Evolutionary conservation across 2,888 invertebrate genomes (phyloP).

Genomic region (Cosmorhoe ocellata): DNA sequence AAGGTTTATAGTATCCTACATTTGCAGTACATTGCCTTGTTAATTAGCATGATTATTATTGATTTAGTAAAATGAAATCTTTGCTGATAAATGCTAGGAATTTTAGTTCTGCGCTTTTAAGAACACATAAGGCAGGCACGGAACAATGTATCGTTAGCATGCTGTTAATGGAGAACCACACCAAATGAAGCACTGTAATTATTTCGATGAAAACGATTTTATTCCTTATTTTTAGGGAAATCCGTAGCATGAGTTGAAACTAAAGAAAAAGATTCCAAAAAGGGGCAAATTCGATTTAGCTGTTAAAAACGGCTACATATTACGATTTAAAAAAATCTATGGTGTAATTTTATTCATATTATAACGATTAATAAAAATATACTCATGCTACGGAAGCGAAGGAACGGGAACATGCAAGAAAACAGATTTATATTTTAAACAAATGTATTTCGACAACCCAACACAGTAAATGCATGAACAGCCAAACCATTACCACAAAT

Average conservation of each 20-base stretch:
- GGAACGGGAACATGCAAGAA: slow-evolving; percentile 74
- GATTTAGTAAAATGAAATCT: background rate
- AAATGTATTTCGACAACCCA: slow-evolving; percentile 75
- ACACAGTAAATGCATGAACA: slow-evolving; percentile 70
- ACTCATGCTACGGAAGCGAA: slow-evolving; percentile 55
- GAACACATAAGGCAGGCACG: slow-evolving; percentile 4
- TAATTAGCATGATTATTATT: slow-evolving; percentile 6
- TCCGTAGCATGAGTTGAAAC: slow-evolving; percentile 39
- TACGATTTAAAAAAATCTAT: too few species aligned
- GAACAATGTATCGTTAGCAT: slow-evolving; percentile 22
- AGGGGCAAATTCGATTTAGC: too few species aligned
- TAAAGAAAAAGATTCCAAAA: too few species aligned
- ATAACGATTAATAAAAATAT: slow-evolving; percentile 30
- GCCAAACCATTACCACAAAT: slow-evolving; percentile 58
- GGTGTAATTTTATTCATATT: too few species aligned
- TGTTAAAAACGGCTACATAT: too few species aligned
- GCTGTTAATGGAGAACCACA: slow-evolving; percentile 21
- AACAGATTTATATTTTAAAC: slow-evolving; percentile 72
- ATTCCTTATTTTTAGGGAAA: slow-evolving; percentile 18
- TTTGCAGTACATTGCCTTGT: background rate
- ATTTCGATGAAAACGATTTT: slow-evolving; percentile 6
- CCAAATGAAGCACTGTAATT: slow-evolving; percentile 21
- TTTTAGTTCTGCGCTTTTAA: slow-evolving; percentile 8
- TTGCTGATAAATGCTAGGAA: background rate
- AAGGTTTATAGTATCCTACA: background rate